These are phyloP conservation scores for Ascidia mentula DNA, from an alignment of 23 tunicate species.

Conservation along the genomic window DNA sequence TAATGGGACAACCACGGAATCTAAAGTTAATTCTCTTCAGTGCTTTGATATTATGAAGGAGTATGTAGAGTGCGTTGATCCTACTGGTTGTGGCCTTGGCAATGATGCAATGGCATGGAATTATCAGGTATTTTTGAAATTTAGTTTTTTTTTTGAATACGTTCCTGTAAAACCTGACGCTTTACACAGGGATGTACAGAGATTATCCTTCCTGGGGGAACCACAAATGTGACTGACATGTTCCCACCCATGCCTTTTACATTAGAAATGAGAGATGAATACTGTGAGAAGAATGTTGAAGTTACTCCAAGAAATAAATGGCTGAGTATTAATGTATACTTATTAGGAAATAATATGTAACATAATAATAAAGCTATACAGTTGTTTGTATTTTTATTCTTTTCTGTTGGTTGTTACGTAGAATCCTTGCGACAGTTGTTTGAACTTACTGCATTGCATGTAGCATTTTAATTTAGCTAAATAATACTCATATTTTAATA, in stretches of 20 bases:
- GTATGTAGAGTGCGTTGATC: conserved; percentile 94
- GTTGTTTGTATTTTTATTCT: too few relatives aligned
- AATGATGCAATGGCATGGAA: conserved; percentile 88
- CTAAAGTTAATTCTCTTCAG: neutral
- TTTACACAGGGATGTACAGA: conserved; percentile 85
- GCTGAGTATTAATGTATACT: conserved; percentile 61
- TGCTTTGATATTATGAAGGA: conserved; percentile 85
- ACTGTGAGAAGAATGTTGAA: conserved; percentile 59
- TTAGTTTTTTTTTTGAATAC: neutral
- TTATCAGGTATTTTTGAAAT: too few relatives aligned
- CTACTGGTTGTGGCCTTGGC: conserved; percentile 97
- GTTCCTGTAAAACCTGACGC: neutral
- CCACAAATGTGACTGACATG: conserved; percentile 81
- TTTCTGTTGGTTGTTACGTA: too few relatives aligned
- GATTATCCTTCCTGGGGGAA: conserved; percentile 92
- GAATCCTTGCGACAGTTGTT: too few relatives aligned
- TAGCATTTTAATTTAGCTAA: too few relatives aligned
- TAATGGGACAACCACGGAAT: conserved; percentile 54
- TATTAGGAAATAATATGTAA: too few relatives aligned
- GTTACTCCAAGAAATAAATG: conserved; percentile 74
- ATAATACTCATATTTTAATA: too few relatives aligned
- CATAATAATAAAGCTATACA: too few relatives aligned
- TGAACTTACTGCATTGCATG: too few relatives aligned
- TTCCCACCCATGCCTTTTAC: conserved; percentile 85
- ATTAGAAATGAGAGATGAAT: conserved; percentile 63